phyloP scores from a whole-genome alignment of 2,888 invertebrate species.

The Willowsia nigromaculata region DNA sequence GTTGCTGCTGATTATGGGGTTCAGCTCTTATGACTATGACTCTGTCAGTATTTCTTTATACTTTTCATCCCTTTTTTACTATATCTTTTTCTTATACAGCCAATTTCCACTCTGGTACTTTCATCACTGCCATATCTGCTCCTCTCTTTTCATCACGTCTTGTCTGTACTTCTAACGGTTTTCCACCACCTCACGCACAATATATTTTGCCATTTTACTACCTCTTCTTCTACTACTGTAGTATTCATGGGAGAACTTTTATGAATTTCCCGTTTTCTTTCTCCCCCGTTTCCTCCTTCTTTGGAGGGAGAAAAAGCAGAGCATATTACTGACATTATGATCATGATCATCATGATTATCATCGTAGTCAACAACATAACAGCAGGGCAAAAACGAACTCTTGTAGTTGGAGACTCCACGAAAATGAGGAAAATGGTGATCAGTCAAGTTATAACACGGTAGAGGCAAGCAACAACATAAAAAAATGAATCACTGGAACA shows the following conservation, averaged over 20 bases:
- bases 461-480: neutral
- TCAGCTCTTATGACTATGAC: neutral
- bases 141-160: conserved; percentile 4
- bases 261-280: conserved; percentile 67
- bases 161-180: conserved; percentile 7
- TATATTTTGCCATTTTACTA: neutral
- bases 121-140: neutral
- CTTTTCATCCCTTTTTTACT: neutral
- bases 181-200: neutral
- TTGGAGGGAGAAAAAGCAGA: neutral
- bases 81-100: neutral
- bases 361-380: neutral
- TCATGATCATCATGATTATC: conserved; percentile 14
- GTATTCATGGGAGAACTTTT: conserved; percentile 46
- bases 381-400: neutral
- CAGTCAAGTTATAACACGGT: neutral
- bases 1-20: conserved; percentile 22
- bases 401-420: neutral
- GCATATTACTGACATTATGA: neutral
- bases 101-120: conserved; percentile 25
- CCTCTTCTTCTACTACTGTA: neutral
- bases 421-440: neutral
- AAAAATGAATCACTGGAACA: conserved; percentile 6
- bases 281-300: conserved; percentile 32
- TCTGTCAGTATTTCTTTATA: neutral